Base-by-base conservation (phyloP, 2,797 vertebrate species). In the Alcedo atthis region DNA sequence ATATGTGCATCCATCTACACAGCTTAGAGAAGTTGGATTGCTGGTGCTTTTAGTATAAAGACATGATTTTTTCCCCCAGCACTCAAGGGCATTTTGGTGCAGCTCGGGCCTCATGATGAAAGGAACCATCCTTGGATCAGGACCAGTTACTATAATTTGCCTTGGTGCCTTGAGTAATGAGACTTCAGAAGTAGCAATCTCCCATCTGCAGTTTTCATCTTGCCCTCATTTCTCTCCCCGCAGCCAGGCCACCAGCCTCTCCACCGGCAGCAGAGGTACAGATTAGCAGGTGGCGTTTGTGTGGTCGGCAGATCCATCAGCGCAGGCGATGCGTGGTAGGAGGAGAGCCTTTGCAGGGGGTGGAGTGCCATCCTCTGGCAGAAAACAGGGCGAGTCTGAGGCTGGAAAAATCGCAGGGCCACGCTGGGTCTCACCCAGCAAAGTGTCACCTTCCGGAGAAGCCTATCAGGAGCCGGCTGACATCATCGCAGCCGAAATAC, bases 401-500 rank as follows among this genome's bases (percentile, higher is more conserved):
- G 75, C 87, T 54, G 30, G 40, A 13, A 63, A 69, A 55, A 73
- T 9, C 18, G 25, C 93, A 42, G 75, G 48, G 78, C 85, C 81
- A 54, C 81, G 59, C 87, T 8, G 10, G 12, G 15, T 63, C 49
- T 84, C 62, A 76, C 48, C 85, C 85, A 53, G 35, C 45, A 22
- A 78, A 87, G 82, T 95, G 95, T 94, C 92, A 74, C 91, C 94
- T 94, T 91, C 25, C 57, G 2, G 32, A 92, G 93, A 94, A 96
- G 95, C 96, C 94, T 97, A 70, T 97, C 92, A 74, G 94, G 94
- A 96, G 64, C 25, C 0, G 53, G 94, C 94, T 97, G 97, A 97
- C 96, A 79, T 97, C 97, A 97, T 91, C 13, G 1, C 64, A 61
- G 93, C 86, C 13, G 7, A 97, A 97, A 96, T 96, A 89, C 79